A percentile compares a stretch with the other conserved stretches of the same genome.
Evolutionary conservation across 2,888 invertebrate species (phyloP).

Genomic region (Lampropteryx suffumata): DNA sequence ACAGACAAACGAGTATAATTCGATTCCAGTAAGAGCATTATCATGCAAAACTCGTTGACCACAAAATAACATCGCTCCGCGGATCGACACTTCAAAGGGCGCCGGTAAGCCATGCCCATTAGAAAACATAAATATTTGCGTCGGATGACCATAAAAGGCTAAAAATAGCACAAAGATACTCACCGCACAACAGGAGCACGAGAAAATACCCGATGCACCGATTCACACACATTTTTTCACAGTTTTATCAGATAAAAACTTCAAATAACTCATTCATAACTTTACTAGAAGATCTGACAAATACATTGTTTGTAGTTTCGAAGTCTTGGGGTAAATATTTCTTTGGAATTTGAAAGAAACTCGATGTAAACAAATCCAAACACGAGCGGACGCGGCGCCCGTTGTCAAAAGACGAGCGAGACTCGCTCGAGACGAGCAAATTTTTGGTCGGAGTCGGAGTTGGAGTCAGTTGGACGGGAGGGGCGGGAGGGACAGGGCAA

Average conservation of each 20-base stretch:
- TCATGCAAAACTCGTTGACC: not conserved
- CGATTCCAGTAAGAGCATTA: slow-evolving; percentile 3
- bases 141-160: slow-evolving; percentile 58
- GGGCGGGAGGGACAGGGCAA: slow-evolving; percentile 13
- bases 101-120: slow-evolving; percentile 44
- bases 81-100: slow-evolving; percentile 43
- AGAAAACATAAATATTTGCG: slow-evolving; percentile 65
- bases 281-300: slow-evolving; percentile 24
- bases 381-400: slow-evolving; percentile 42
- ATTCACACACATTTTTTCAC: slow-evolving; percentile 63
- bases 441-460: slow-evolving; percentile 6
- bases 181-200: slow-evolving; percentile 69
- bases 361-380: slow-evolving; percentile 45
- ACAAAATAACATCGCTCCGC: slow-evolving; percentile 1
- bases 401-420: slow-evolving; percentile 47
- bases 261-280: slow-evolving; percentile 28
- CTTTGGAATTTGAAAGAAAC: slow-evolving; percentile 45
- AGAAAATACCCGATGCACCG: slow-evolving; percentile 47
- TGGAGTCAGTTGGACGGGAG: not conserved
- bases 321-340: slow-evolving; percentile 46
- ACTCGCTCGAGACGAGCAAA: slow-evolving; percentile 39
- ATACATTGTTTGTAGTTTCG: slow-evolving; percentile 50
- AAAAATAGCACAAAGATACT: slow-evolving; percentile 59
- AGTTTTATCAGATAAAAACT: slow-evolving; percentile 51
- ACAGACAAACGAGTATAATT: not conserved